Evolutionary conservation across 2,888 invertebrate genomes (phyloP).

Genomic region (Lithophane semibrunnea): DNA sequence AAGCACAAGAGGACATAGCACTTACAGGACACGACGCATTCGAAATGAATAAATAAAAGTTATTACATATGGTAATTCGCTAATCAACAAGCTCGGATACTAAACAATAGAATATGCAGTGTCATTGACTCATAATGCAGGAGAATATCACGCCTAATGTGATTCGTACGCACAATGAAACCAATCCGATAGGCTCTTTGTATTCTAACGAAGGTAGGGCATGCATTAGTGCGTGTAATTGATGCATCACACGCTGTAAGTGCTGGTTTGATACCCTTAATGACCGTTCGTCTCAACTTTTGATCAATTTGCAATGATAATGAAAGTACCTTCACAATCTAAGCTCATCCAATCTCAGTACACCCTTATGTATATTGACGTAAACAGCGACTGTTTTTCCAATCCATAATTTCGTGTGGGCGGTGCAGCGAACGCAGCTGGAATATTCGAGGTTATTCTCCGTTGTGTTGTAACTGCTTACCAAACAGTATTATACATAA

Average conservation of each 20-base stretch:
- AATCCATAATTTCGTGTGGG: conserved; percentile 49
- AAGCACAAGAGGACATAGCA: conserved; percentile 2
- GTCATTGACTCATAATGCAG: conserved; percentile 70
- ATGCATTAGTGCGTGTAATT: conserved; percentile 82
- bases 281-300: conserved; percentile 55
- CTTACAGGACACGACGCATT: conserved; percentile 33
- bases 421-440: conserved; percentile 52
- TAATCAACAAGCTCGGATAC: conserved; percentile 59
- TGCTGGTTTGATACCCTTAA: conserved; percentile 52
- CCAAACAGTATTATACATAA: conserved; percentile 55
- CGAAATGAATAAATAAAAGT: conserved; percentile 52
- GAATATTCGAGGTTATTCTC: conserved; percentile 57
- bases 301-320: conserved; percentile 59
- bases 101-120: conserved; percentile 77
- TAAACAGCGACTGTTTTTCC: conserved; percentile 50
- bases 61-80: conserved; percentile 53
- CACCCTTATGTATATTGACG: conserved; percentile 14
- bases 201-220: conserved; percentile 84
- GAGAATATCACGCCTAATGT: conserved; percentile 71
- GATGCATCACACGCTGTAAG: conserved; percentile 72
- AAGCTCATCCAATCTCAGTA: conserved; percentile 10
- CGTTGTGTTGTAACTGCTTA: conserved; percentile 58
- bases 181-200: conserved; percentile 79
- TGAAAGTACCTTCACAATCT: conserved; percentile 37
- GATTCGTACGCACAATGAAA: conserved; percentile 78